Conservation (phyloP, 2,113 vertebrate genomes). For the Promerops cafer region DNA sequence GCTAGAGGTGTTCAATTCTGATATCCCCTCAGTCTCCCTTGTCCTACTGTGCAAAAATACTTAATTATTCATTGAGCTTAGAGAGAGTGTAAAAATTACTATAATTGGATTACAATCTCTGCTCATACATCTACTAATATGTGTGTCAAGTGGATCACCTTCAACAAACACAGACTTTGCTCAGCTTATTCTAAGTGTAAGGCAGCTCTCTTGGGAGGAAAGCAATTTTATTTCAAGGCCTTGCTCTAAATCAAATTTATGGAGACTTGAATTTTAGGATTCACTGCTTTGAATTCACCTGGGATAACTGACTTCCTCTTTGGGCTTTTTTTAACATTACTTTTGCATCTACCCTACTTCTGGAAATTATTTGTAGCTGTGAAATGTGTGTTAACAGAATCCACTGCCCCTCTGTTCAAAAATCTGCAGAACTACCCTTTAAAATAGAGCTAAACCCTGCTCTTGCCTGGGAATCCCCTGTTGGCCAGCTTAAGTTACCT, state of each 20-base stretch:
- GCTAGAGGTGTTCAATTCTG: background rate
- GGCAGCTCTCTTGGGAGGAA: background rate
- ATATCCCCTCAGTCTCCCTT: background rate
- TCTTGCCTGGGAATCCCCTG: background rate
- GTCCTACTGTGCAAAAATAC: background rate
- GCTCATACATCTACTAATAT: background rate
- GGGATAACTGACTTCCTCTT: background rate
- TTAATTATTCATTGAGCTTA: constrained; percentile 11
- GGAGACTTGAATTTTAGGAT: background rate
- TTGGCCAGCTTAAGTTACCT: background rate
- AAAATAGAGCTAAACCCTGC: background rate
- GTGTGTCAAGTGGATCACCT: background rate
- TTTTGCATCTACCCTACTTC: background rate
- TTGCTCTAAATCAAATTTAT: background rate
- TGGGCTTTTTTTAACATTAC: background rate
- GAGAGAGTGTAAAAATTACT: background rate
- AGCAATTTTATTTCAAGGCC: background rate
- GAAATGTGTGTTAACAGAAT: background rate
- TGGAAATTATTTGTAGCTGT: background rate
- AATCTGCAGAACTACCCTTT: background rate
- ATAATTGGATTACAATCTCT: background rate
- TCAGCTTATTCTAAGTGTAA: background rate
- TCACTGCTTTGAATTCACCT: background rate
- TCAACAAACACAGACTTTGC: background rate
- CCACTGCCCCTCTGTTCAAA: background rate